Conservation (phyloP, 2,888 invertebrate species). For the Schrankia costaestrigalis region DNA sequence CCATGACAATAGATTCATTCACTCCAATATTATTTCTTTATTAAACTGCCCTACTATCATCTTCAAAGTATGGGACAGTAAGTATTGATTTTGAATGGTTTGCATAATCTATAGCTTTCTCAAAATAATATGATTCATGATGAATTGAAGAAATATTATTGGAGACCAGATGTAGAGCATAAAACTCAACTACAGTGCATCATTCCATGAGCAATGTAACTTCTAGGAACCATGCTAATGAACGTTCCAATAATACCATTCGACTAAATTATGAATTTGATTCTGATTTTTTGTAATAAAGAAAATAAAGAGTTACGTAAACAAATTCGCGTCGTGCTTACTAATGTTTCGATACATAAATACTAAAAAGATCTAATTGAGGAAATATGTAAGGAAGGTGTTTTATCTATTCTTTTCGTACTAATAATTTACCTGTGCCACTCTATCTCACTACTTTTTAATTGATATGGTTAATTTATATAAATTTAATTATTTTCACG, state of each 20-base stretch:
- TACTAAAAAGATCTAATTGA: constrained; percentile 55
- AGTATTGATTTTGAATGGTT: neutral
- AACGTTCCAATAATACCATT: constrained; percentile 15
- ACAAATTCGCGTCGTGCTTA: constrained; percentile 32
- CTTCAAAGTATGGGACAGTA: too few species aligned
- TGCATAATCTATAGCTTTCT: too few species aligned
- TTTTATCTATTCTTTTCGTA: constrained; percentile 6
- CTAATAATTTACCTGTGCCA: constrained; percentile 27
- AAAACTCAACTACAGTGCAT: constrained; percentile 36
- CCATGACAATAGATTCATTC: constrained; percentile 77
- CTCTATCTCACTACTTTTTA: too few species aligned
- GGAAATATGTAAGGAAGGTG: constrained; percentile 45
- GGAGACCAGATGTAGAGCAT: constrained; percentile 51
- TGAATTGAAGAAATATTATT: constrained; percentile 64
- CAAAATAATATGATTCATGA: too few species aligned
- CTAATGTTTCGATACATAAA: constrained; percentile 24
- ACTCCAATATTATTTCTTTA: constrained; percentile 74
- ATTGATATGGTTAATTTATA: too few species aligned
- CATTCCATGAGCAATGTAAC: constrained; percentile 28
- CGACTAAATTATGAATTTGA: constrained; percentile 5
- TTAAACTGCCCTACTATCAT: neutral
- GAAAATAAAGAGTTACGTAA: constrained; percentile 20
- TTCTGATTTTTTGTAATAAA: constrained; percentile 2
- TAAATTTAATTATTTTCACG: too few species aligned
- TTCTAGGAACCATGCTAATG: constrained; percentile 32